Base-by-base conservation (phyloP, 2,113 vertebrate species). In the Cisticola juncidis region DNA sequence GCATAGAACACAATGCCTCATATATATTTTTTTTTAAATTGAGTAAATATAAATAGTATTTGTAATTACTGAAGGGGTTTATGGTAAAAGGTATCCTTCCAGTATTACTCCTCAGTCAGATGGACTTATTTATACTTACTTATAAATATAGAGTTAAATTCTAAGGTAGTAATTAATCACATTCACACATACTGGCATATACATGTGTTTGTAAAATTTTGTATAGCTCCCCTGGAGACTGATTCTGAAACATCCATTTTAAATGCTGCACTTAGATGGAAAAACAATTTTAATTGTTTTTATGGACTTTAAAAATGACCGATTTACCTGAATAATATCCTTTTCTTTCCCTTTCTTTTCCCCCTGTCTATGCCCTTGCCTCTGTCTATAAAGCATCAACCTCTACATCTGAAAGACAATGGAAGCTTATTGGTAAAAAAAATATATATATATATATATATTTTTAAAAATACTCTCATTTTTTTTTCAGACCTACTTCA, bases 401-500 rank as follows among this genome's bases (percentile, higher is more conserved):
- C 9, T 61, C 7, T 73, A 65, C 1, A 57, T n/a, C 17, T 47
- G 23, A 86, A 82, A 45, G 57, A 38, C 3, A 89, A 25, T 9
- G 7, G 12, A 12, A 81, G 12, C 13, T 44, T n/a, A n/a, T n/a
- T n/a, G n/a, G n/a, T n/a, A n/a, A n/a, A n/a, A n/a, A n/a, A n/a
- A n/a, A n/a, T n/a, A n/a, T n/a, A n/a, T n/a, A n/a, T n/a, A n/a
- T n/a, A n/a, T n/a, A n/a, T n/a, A n/a, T n/a, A n/a, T n/a, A n/a
- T n/a, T n/a, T n/a, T 9, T 9, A 21, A 26, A 31, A 31, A 53
- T 2, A 1, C 6, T 44, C 5, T 11, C 38, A 3, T 6, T 73
- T 57, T 73, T 73, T 38, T 58, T 66, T 18, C 3, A 54, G n/a
- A n/a, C 6, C 19, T 77, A 29, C 9, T 42, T 83, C 3, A 29